Conservation (phyloP, 2,797 vertebrate genomes). For the Mormyrops attenuatus region DNA sequence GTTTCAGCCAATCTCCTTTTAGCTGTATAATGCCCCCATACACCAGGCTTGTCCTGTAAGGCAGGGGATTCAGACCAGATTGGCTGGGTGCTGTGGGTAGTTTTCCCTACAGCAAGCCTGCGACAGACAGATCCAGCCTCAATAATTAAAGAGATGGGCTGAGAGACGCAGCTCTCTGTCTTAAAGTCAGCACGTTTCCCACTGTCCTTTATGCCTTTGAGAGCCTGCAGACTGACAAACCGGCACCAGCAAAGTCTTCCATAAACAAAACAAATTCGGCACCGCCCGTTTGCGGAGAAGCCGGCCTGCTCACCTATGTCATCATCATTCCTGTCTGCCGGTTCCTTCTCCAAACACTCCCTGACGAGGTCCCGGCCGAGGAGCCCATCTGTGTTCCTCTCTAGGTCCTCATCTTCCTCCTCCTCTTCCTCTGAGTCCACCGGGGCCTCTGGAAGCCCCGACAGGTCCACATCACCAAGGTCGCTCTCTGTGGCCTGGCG, state of each 20-base stretch:
- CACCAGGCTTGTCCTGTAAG: background rate
- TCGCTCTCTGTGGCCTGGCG: constrained; percentile 91
- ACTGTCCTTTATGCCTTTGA: background rate
- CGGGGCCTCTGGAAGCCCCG: constrained; percentile 87
- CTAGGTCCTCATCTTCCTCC: constrained; percentile 93
- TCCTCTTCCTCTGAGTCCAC: constrained; percentile 97
- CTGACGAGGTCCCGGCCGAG: constrained; percentile 84
- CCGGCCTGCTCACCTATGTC: constrained; percentile 77
- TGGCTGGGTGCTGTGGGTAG: background rate
- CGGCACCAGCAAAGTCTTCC: background rate
- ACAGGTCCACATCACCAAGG: constrained; percentile 90
- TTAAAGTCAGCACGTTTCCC: background rate
- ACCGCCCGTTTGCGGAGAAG: background rate
- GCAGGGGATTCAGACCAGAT: background rate
- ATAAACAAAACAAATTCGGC: background rate
- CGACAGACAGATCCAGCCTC: background rate
- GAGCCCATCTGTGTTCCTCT: constrained; percentile 80
- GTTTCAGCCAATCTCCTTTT: background rate
- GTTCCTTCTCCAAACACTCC: constrained; percentile 94
- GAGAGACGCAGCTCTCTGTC: background rate
- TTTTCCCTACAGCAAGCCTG: background rate
- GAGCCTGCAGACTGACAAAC: background rate
- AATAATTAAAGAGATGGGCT: background rate
- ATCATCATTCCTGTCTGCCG: constrained; percentile 87
- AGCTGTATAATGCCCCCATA: background rate